Conservation (phyloP, 2,113 vertebrate genomes). For the Epinephelus fuscoguttatus region DNA sequence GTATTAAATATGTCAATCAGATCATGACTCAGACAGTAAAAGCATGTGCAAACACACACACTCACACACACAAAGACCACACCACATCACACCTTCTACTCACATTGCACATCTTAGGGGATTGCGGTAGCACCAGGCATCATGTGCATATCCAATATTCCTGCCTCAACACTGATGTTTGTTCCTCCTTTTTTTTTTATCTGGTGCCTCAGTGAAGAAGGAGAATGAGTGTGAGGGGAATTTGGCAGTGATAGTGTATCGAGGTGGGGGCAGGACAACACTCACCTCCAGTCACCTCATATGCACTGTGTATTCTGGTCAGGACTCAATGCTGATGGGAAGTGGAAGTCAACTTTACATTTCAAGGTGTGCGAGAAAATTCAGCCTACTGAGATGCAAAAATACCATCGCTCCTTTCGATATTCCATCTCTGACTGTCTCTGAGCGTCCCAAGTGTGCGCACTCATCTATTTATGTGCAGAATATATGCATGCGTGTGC, state of each 20-base stretch:
- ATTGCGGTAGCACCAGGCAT: slow-evolving; percentile 47
- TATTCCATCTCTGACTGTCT: neutral
- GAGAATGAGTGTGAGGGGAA: slow-evolving; percentile 27
- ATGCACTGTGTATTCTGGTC: slow-evolving; percentile 41
- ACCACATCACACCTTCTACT: neutral
- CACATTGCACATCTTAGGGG: slow-evolving; percentile 26
- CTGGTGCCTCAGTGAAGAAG: slow-evolving; percentile 34
- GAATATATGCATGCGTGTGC: slow-evolving; percentile 1
- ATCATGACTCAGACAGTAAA: slow-evolving; percentile 20
- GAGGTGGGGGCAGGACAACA: slow-evolving; percentile 27
- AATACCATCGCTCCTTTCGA: neutral
- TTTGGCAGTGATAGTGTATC: slow-evolving; percentile 31
- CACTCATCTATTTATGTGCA: slow-evolving; percentile 30
- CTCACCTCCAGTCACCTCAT: slow-evolving; percentile 31
- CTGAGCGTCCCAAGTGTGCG: slow-evolving; percentile 16
- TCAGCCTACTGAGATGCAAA: slow-evolving; percentile 35
- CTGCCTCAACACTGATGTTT: slow-evolving; percentile 50
- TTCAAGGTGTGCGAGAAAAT: slow-evolving; percentile 42
- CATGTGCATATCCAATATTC: slow-evolving; percentile 51
- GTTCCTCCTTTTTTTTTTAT: slow-evolving; percentile 26
- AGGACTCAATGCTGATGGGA: slow-evolving; percentile 34
- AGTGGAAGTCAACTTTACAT: slow-evolving; percentile 54
- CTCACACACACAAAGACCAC: slow-evolving; percentile 4
- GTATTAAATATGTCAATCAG: slow-evolving; percentile 72
- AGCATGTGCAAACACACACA: neutral